Percentiles rank a stretch among this genome's conserved stretches.
Evolutionary conservation across 2,113 vertebrate species (phyloP).

Genomic region (Hippocampus zosterae): DNA sequence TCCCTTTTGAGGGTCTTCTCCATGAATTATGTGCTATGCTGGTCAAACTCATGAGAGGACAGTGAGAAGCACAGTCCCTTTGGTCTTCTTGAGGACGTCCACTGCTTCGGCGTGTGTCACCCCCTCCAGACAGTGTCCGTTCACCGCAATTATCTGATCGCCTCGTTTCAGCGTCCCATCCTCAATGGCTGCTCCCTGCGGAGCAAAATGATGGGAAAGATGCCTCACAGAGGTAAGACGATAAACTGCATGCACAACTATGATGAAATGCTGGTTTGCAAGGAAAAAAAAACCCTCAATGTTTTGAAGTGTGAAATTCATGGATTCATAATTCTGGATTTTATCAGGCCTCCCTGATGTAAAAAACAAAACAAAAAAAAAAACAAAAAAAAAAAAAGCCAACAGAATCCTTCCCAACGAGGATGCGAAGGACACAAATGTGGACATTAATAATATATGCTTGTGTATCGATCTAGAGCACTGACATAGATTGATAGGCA

Average conservation of each 20-base stretch:
- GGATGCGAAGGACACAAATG: no score
- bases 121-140: conserved; percentile 86
- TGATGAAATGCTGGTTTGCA: not conserved
- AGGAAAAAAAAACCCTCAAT: not conserved
- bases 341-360: no score
- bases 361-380: no score
- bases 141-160: conserved; percentile 90
- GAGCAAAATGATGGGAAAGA: not conserved
- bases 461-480: no score
- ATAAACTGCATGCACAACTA: not conserved
- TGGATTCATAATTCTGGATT: no score
- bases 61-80: conserved; percentile 82
- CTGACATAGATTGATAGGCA: no score
- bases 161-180: conserved; percentile 85
- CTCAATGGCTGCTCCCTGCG: conserved; percentile 87
- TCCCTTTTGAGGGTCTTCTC: conserved; percentile 11
- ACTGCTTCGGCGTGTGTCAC: conserved; percentile 87
- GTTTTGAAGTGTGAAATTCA: not conserved
- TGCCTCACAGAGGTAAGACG: not conserved
- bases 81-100: conserved; percentile 85
- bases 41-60: conserved; percentile 77
- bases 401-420: no score
- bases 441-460: no score
- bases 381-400: no score
- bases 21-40: not conserved